Conservation (phyloP, 2,888 invertebrate genomes). For the Tinea trinotella region DNA sequence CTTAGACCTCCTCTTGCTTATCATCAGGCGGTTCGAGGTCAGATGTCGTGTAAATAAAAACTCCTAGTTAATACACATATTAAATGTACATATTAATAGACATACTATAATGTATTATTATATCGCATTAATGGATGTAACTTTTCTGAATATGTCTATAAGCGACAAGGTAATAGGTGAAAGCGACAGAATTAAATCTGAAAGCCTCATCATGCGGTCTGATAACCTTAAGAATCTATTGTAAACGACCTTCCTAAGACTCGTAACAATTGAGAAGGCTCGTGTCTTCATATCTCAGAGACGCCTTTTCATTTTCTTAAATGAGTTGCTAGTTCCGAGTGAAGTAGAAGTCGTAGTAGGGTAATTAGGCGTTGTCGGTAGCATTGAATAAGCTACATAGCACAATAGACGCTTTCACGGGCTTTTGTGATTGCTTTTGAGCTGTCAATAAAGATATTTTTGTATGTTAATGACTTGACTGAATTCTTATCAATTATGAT, state of each 20-base stretch:
- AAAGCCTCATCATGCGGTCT: constrained; percentile 65
- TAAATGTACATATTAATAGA: too few relatives aligned
- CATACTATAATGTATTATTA: too few relatives aligned
- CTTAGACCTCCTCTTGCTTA: too few relatives aligned
- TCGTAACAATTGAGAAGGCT: constrained; percentile 51
- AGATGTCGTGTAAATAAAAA: too few relatives aligned
- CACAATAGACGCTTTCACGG: constrained; percentile 54
- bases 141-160: constrained; percentile 4
- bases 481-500: constrained; percentile 44
- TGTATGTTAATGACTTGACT: constrained; percentile 39
- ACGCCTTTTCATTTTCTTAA: constrained; percentile 61
- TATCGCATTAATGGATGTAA: background rate
- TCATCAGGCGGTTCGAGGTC: too few relatives aligned
- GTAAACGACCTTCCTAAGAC: constrained; percentile 43
- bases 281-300: constrained; percentile 40
- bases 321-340: constrained; percentile 49
- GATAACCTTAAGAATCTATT: constrained; percentile 58
- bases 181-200: constrained; percentile 53
- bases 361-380: constrained; percentile 56
- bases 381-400: constrained; percentile 44
- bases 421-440: constrained; percentile 43
- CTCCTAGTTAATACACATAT: too few relatives aligned
- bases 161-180: constrained; percentile 53
- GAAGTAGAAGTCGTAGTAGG: constrained; percentile 33
- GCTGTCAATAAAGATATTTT: constrained; percentile 58